A percentile compares a stretch with the other conserved stretches of the same genome.
These are phyloP conservation scores for Notothenia rossii DNA, from an alignment of 2,113 vertebrate species.

Conservation along the genomic window DNA sequence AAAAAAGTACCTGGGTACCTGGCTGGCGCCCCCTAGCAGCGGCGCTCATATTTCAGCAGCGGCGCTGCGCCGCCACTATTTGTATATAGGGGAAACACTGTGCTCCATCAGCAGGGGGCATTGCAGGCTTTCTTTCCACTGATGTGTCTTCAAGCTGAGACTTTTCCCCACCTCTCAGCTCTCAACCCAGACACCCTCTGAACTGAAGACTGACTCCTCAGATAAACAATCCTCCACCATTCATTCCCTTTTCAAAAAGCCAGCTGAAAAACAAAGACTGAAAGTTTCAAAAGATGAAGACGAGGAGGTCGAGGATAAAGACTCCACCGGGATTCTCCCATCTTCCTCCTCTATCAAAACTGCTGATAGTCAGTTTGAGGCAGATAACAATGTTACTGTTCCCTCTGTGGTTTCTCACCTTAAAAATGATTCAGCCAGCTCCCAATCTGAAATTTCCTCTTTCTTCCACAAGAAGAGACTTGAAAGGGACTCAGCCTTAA, in stretches of 20 bases:
- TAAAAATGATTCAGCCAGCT: conserved; percentile 15
- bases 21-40: too few species aligned
- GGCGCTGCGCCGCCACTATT: too few species aligned
- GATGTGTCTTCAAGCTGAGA: conserved; percentile 75
- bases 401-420: conserved; percentile 22
- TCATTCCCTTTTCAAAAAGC: conserved; percentile 90
- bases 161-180: conserved; percentile 29
- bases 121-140: conserved; percentile 86
- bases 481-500: conserved; percentile 45
- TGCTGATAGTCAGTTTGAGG: conserved; percentile 13
- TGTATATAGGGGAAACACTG: too few species aligned
- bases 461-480: conserved; percentile 79
- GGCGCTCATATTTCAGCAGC: too few species aligned
- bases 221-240: conserved; percentile 81
- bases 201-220: conserved; percentile 47
- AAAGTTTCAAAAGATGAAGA: conserved; percentile 23
- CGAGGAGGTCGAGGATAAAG: conserved; percentile 2
- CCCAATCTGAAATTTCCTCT: conserved; percentile 59
- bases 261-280: conserved; percentile 81
- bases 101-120: conserved; percentile 81
- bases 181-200: conserved; percentile 33
- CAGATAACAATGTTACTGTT: not conserved
- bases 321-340: not conserved
- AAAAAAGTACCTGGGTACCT: too few species aligned
- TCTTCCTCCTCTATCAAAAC: not conserved